Evolutionary conservation across 2,888 invertebrate species (phyloP).

Genomic region (Phaonia tiefii): DNA sequence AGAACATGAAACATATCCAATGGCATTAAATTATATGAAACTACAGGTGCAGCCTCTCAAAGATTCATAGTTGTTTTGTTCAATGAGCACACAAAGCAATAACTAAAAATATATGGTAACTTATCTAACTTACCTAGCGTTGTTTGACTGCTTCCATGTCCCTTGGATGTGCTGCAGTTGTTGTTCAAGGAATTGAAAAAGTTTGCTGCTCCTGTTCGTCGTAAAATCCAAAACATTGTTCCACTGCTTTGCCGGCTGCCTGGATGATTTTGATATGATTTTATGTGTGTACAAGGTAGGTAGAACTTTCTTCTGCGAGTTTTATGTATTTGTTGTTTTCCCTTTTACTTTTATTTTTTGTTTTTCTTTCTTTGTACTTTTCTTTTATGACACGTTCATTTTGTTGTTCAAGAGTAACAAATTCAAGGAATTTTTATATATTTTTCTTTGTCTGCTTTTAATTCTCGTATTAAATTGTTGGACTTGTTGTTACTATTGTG

Average conservation of each 20-base stretch:
- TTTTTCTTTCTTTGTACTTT: neutral
- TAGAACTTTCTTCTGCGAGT: neutral
- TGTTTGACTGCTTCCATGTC: slow-evolving; percentile 70
- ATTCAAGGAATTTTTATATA: neutral
- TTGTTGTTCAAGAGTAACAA: neutral
- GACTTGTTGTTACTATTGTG: no score
- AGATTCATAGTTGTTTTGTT: no score
- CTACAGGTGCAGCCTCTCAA: no score
- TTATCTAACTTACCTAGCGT: slow-evolving; percentile 69
- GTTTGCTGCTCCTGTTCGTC: slow-evolving; percentile 77
- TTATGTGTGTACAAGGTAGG: neutral
- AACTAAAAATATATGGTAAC: no score
- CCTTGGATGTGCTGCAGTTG: slow-evolving; percentile 75
- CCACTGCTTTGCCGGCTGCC: slow-evolving; percentile 10
- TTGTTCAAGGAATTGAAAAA: slow-evolving; percentile 76
- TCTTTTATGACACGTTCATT: neutral
- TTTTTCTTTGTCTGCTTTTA: slow-evolving; percentile 21
- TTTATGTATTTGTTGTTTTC: slow-evolving; percentile 40
- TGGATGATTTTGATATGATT: slow-evolving; percentile 27
- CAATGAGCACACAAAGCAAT: no score
- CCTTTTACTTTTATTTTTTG: neutral
- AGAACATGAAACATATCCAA: no score
- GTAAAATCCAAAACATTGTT: slow-evolving; percentile 77
- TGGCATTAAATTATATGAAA: no score
- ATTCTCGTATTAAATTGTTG: neutral